Evolutionary conservation across 2,888 invertebrate species (phyloP).

Genomic region (Drosophila tanythrix): DNA sequence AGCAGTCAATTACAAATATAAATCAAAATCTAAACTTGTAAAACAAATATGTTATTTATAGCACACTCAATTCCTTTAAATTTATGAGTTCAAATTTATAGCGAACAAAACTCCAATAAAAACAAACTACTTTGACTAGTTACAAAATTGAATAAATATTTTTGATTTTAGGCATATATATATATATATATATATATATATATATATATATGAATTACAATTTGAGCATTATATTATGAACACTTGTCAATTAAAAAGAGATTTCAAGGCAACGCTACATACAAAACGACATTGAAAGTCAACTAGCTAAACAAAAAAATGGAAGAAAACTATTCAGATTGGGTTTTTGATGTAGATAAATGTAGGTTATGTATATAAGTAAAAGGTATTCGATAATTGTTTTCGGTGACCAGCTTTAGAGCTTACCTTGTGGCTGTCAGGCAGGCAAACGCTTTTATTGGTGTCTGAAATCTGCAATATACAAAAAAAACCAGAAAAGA

Average conservation of each 20-base stretch:
- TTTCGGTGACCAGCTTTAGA: constrained; percentile 65
- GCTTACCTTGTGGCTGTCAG: constrained; percentile 85
- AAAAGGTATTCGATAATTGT: constrained; percentile 41
- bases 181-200: too few relatives aligned
- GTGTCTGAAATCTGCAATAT: constrained; percentile 85
- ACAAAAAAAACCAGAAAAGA: constrained; percentile 82
- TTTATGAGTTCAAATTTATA: background rate
- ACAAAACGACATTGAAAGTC: constrained; percentile 18
- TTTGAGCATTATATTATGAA: background rate
- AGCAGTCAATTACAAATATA: background rate
- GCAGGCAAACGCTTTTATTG: constrained; percentile 85
- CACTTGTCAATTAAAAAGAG: constrained; percentile 13
- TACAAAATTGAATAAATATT: constrained; percentile 4
- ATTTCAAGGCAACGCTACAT: constrained; percentile 20
- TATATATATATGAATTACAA: background rate
- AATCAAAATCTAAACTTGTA: background rate
- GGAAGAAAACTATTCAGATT: constrained; percentile 10
- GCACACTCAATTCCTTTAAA: background rate
- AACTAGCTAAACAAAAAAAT: constrained; percentile 5
- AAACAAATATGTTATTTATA: background rate
- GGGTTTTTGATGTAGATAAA: constrained; percentile 23
- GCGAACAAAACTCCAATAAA: background rate
- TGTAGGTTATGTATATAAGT: constrained; percentile 36
- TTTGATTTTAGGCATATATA: background rate
- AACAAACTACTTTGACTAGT: constrained; percentile 1